Evolutionary conservation across 2,888 invertebrate species (phyloP).

Genomic region (Erebia palarica): DNA sequence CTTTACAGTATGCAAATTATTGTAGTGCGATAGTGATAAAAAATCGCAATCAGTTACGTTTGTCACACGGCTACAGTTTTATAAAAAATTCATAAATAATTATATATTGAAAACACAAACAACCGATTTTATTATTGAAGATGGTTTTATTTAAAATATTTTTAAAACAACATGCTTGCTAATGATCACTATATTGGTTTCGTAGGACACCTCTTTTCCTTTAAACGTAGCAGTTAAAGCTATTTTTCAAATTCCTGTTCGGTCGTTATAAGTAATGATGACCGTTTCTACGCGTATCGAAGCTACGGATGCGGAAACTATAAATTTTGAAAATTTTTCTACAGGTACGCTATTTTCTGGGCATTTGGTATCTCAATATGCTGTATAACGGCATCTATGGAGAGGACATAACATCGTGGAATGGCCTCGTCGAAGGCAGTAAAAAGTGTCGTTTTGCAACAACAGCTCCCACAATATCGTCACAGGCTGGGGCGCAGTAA

Average conservation of each 20-base stretch:
- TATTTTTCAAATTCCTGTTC: slow-evolving; percentile 14
- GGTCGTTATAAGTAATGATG: slow-evolving; percentile 19
- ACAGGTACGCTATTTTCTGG: slow-evolving; percentile 35
- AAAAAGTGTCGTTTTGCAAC: slow-evolving; percentile 74
- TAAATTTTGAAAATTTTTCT: slow-evolving; percentile 31
- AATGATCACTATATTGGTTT: neutral
- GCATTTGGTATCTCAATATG: slow-evolving; percentile 36
- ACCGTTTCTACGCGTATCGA: slow-evolving; percentile 15
- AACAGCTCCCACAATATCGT: slow-evolving; percentile 75
- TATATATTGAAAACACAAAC: too few relatives aligned
- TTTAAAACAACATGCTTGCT: neutral
- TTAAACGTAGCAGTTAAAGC: slow-evolving; percentile 3
- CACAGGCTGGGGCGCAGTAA: slow-evolving; percentile 77
- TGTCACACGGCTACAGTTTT: too few relatives aligned
- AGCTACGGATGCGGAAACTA: slow-evolving; percentile 29
- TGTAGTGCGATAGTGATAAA: too few relatives aligned
- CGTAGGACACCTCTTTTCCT: slow-evolving; percentile 2
- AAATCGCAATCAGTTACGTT: too few relatives aligned
- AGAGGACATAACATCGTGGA: slow-evolving; percentile 51
- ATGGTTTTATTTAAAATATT: too few relatives aligned
- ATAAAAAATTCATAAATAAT: too few relatives aligned
- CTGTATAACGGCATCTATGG: slow-evolving; percentile 42
- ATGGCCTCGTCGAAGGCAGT: slow-evolving; percentile 68
- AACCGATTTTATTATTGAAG: too few relatives aligned
- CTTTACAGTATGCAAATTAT: too few relatives aligned